A percentile compares a stretch with the other conserved stretches of the same genome.
Conservation (phyloP, 2,797 vertebrate species). For the Ispidina lecontei region DNA sequence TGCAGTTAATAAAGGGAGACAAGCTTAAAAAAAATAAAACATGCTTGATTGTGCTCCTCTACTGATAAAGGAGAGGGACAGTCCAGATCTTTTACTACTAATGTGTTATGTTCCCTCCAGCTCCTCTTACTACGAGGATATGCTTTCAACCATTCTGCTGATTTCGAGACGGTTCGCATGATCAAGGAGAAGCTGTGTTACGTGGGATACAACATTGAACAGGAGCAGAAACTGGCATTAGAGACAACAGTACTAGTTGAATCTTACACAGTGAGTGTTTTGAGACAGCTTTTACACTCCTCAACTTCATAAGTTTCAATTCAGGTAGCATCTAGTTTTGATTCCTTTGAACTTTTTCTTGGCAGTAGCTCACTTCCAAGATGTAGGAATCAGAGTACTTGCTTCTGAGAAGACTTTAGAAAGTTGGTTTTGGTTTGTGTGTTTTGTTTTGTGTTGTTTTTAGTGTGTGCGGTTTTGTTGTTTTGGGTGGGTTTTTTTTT, state of each 20-base stretch:
- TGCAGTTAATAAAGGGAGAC: neutral
- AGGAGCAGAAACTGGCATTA: constrained; percentile 90
- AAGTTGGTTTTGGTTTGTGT: too few relatives aligned
- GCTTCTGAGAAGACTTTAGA: neutral
- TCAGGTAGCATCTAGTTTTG: neutral
- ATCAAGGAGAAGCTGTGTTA: constrained; percentile 93
- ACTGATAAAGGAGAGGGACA: neutral
- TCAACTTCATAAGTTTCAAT: neutral
- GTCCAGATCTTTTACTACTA: neutral
- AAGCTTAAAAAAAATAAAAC: neutral
- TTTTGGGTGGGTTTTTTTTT: too few relatives aligned
- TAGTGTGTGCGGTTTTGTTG: too few relatives aligned
- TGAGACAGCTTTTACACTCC: neutral
- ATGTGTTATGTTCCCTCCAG: constrained; percentile 57
- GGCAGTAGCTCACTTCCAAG: neutral
- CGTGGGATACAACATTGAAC: constrained; percentile 91
- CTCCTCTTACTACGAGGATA: constrained; percentile 88
- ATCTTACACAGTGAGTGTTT: constrained; percentile 86
- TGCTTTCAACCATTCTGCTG: constrained; percentile 92
- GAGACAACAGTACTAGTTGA: constrained; percentile 92
- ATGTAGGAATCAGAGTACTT: neutral
- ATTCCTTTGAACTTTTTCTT: neutral
- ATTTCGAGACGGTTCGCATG: constrained; percentile 92
- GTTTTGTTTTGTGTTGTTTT: too few relatives aligned
- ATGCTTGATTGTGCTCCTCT: neutral